Evolutionary conservation across 53 echinoderm and acorn worm species (phyloP), one percentile per base, ranked within the genome.

Genomic region (Stichopus horrens): DNA sequence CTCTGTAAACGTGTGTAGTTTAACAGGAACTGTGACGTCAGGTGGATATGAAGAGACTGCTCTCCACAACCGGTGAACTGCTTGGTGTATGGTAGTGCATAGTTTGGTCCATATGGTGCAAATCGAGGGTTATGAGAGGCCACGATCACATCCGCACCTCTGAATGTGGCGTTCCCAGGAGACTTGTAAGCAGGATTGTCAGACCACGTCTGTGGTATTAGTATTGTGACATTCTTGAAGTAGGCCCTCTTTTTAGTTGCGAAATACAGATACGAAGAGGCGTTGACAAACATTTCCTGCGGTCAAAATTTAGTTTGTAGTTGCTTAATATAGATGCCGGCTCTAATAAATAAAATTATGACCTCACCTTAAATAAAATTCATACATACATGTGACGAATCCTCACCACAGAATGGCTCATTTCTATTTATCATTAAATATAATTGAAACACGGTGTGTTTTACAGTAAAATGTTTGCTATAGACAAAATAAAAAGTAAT

Each of bases 201-300:
- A 4, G 76, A 81, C 93, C 93, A 93, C 14, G 90, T 85, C 37
- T 88, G 60, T 21, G 93, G 93, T 21, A 90, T 88, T 19, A 93
- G 85, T 52, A 93, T 91, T 21, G 91, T 93, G 4, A 93, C 89
- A 6, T 91, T 59, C 54, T 87, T 59, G 59, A 93, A 90, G 86
- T 88, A 93, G 9, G 90, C 90, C 23, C 93, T 88, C 53, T 93
- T 63, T 73, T 73, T 83, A 8, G 93, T 93, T 4, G 93, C 93
- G 23, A 74, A 76, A 86, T 93, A 90, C 21, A 93, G 88, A 71
- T 90, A 90, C 22, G 54, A 55, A 5, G 90, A 93, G 1, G 76
- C 93, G n/a, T 90, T 90, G 57, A 51, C 88, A 78, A 93, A 90
- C 93, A 93, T 93, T 56, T 88, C 68, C 93, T 93, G 23, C 76